Conservation (phyloP, 2,113 vertebrate species). For the Sapajus apella region DNA sequence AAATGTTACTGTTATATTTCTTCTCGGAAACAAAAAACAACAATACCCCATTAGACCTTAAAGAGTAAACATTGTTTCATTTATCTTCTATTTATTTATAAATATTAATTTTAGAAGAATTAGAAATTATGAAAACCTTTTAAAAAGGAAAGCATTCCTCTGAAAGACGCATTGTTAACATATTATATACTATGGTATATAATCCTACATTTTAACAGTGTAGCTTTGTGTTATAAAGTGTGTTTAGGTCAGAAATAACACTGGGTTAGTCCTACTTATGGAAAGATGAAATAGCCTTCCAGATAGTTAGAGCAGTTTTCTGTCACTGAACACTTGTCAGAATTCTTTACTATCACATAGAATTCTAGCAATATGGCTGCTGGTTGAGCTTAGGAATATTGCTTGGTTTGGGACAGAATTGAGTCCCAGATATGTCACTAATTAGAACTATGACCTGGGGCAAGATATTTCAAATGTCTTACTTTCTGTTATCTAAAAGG, state of each 20-base stretch:
- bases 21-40: neutral
- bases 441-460: neutral
- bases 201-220: neutral
- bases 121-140: neutral
- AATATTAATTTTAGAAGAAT: neutral
- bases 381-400: accelerated
- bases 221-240: neutral
- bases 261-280: neutral
- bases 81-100: neutral
- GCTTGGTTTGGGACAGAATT: neutral
- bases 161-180: neutral
- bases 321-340: neutral
- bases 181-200: neutral
- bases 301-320: neutral
- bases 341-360: neutral
- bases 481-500: neutral
- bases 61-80: neutral
- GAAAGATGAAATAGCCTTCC: neutral
- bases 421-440: neutral
- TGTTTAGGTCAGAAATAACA: neutral
- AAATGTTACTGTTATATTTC: neutral
- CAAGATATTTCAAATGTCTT: slow-evolving; percentile 15
- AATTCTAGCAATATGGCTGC: neutral
- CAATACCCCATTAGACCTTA: neutral
- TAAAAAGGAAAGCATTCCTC: neutral